Conservation (phyloP, 2,797 vertebrate genomes). For the Eospalax fontanierii region DNA sequence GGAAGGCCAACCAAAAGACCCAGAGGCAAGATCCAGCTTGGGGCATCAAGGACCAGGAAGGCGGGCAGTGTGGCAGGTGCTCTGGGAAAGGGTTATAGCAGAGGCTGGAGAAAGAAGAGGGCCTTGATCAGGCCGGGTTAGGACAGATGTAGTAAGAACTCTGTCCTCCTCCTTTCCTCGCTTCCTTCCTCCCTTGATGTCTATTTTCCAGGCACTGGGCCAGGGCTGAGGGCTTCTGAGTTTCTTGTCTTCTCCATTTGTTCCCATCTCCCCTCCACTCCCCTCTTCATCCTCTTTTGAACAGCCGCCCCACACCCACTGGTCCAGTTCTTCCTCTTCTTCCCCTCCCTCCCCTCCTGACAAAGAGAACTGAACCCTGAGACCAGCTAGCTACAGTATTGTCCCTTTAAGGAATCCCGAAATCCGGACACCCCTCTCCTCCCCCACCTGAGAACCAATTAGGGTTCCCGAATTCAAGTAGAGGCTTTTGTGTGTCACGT, state of each 20-base stretch:
- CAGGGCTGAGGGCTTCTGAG: slow-evolving; percentile 4
- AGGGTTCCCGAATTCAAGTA: slow-evolving; percentile 92
- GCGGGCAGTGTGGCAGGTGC: neutral
- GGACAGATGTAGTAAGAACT: neutral
- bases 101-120: neutral
- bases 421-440: slow-evolving; percentile 90
- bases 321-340: slow-evolving; percentile 68
- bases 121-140: neutral
- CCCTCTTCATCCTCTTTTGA: neutral
- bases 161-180: neutral
- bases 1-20: slow-evolving; percentile 42
- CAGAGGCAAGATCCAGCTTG: slow-evolving; percentile 10
- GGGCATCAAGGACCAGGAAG: neutral
- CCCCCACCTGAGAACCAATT: slow-evolving; percentile 93
- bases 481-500: slow-evolving; percentile 92
- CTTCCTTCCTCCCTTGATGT: neutral
- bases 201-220: slow-evolving; percentile 53
- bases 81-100: neutral
- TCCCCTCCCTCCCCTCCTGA: slow-evolving; percentile 52
- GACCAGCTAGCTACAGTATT: slow-evolving; percentile 82
- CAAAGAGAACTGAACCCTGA: slow-evolving; percentile 81
- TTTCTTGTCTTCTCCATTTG: slow-evolving; percentile 3
- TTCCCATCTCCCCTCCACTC: slow-evolving; percentile 1
- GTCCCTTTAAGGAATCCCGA: slow-evolving; percentile 91
- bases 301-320: slow-evolving; percentile 82